These are phyloP conservation scores for Pimpla rufipes DNA, from an alignment of 2,888 invertebrate genomes.

Conservation along the genomic window DNA sequence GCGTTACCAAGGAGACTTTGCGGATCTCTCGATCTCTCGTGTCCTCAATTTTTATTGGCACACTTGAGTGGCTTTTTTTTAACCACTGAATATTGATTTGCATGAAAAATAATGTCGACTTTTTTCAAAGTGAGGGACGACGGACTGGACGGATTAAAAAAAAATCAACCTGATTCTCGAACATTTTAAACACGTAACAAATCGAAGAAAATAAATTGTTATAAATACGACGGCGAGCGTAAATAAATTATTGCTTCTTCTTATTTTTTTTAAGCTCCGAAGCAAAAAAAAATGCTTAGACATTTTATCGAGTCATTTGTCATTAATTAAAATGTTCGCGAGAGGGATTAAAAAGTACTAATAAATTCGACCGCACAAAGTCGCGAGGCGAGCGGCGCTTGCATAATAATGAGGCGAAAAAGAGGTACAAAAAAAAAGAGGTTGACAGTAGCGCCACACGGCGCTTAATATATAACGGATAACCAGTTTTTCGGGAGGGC, in stretches of 20 bases:
- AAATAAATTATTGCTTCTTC: background rate
- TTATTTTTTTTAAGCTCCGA: background rate
- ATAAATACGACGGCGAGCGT: no score
- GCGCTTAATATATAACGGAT: constrained; percentile 75
- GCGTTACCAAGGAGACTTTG: background rate
- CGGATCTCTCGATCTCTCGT: background rate
- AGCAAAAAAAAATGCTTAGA: background rate
- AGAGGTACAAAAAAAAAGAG: no score
- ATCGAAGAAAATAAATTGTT: no score
- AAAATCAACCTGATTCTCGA: no score
- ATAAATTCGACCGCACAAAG: constrained; percentile 30
- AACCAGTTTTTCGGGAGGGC: constrained; percentile 77
- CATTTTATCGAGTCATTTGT: constrained; percentile 16
- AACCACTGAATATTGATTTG: background rate
- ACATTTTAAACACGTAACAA: no score
- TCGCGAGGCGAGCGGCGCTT: constrained; percentile 41
- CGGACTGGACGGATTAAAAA: no score
- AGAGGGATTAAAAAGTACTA: constrained; percentile 27
- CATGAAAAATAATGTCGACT: background rate
- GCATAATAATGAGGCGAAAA: constrained; percentile 55
- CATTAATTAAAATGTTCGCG: constrained; percentile 30
- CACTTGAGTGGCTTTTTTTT: background rate
- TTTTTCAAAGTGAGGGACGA: background rate
- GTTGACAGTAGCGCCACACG: constrained; percentile 65
- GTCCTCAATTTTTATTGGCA: constrained; percentile 8